phyloP scores from a whole-genome alignment of 35 echinoderm and acorn worm genomes.

The Heliocidaris erythrogramma region DNA sequence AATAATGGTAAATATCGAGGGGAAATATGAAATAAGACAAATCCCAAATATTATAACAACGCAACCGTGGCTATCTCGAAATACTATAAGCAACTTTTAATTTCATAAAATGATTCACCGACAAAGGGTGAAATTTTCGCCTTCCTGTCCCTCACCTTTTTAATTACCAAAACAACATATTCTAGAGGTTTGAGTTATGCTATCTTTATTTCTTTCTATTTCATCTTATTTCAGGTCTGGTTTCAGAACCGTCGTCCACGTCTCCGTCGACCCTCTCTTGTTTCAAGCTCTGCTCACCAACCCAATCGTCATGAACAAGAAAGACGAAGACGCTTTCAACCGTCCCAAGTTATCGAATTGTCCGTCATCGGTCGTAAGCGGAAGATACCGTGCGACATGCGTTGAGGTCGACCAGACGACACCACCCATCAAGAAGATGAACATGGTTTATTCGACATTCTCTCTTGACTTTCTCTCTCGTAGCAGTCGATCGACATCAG shows the following conservation, averaged over 20 bases:
- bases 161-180: too few relatives aligned
- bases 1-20: neutral
- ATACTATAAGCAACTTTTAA: too few relatives aligned
- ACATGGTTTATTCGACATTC: neutral
- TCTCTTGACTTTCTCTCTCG: neutral
- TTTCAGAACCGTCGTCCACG: slow-evolving; percentile 10
- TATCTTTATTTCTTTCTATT: too few relatives aligned
- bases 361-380: neutral
- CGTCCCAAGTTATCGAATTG: neutral
- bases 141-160: too few relatives aligned
- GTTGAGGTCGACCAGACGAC: neutral
- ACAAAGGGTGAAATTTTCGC: too few relatives aligned
- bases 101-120: too few relatives aligned
- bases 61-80: too few relatives aligned
- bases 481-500: slow-evolving; percentile 13
- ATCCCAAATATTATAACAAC: too few relatives aligned
- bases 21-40: too few relatives aligned
- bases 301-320: neutral
- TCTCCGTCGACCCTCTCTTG: neutral
- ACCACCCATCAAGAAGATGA: neutral
- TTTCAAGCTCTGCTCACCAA: neutral
- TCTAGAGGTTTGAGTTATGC: too few relatives aligned
- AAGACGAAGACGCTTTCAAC: neutral
- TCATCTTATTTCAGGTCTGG: neutral
- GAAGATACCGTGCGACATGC: neutral